phyloP scores from a whole-genome alignment of 2,797 vertebrate genomes.

The Telmatherina bonti region DNA sequence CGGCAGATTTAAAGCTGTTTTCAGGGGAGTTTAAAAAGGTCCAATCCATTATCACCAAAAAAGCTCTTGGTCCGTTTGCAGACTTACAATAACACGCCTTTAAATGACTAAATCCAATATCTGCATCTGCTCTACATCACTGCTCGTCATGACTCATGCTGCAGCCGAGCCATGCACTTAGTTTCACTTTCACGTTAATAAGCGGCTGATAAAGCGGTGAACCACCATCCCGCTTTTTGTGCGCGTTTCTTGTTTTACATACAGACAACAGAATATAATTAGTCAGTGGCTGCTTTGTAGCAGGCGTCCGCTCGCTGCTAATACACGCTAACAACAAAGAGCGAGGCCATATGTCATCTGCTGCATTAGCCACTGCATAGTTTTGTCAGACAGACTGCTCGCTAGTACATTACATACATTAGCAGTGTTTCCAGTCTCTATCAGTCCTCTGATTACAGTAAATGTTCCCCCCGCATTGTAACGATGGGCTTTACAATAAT shows the following conservation, averaged over 20 bases:
- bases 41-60: constrained; percentile 60
- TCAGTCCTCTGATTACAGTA: constrained; percentile 73
- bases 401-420: constrained; percentile 76
- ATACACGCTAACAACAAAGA: constrained; percentile 72
- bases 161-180: constrained; percentile 10
- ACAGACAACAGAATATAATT: constrained; percentile 64
- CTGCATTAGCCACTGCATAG: constrained; percentile 61
- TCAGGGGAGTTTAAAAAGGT: constrained; percentile 54
- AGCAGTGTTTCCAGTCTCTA: constrained; percentile 69
- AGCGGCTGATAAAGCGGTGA: constrained; percentile 57
- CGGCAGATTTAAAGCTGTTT: constrained; percentile 43
- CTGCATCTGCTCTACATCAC: constrained; percentile 54
- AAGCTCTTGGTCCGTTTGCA: constrained; percentile 52
- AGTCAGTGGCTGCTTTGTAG: constrained; percentile 44
- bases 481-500: constrained; percentile 80
- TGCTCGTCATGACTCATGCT: constrained; percentile 57
- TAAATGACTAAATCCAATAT: constrained; percentile 54
- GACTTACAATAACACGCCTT: constrained; percentile 64
- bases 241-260: constrained; percentile 46
- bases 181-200: constrained; percentile 53
- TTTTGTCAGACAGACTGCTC: constrained; percentile 62
- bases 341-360: constrained; percentile 69
- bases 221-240: constrained; percentile 33
- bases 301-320: constrained; percentile 44
- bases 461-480: constrained; percentile 68